Percentiles rank a stretch among this genome's conserved stretches.
These are phyloP conservation scores for Valencia hispanica DNA, from an alignment of 2,797 vertebrate species.

Conservation along the genomic window DNA sequence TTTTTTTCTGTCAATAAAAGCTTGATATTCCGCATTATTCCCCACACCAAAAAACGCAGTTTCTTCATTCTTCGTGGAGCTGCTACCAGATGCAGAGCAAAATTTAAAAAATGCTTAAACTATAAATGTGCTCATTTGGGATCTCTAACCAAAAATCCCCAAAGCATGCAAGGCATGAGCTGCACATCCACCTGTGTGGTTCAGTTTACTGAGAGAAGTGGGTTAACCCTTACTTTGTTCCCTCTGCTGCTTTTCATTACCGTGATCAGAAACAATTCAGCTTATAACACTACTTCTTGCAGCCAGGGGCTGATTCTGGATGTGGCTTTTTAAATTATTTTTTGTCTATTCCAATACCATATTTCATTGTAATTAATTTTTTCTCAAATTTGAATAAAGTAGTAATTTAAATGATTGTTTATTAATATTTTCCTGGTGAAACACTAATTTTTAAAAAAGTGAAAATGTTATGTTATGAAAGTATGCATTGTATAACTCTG, in stretches of 20 bases:
- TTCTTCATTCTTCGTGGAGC: conserved; percentile 10
- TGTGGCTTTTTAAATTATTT: background rate
- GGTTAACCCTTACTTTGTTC: background rate
- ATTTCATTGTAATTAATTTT: background rate
- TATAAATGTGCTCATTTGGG: background rate
- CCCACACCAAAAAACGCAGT: background rate
- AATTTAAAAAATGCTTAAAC: conserved; percentile 4
- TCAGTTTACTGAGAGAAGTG: conserved; percentile 19
- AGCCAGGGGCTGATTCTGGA: background rate
- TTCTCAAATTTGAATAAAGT: background rate
- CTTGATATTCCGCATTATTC: conserved; percentile 1
- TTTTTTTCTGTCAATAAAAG: conserved; percentile 29
- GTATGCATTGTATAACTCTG: background rate
- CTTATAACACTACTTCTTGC: background rate
- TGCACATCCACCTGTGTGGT: background rate
- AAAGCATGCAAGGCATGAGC: background rate
- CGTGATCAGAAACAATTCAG: conserved; percentile 8
- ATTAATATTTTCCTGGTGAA: background rate
- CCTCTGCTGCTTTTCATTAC: conserved; percentile 2
- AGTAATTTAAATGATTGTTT: background rate
- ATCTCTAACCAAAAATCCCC: conserved; percentile 14
- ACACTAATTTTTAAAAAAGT: background rate
- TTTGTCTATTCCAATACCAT: background rate
- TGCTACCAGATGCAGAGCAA: conserved; percentile 1
- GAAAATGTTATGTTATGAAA: background rate